A percentile compares a stretch with the other conserved stretches of the same genome.
Evolutionary conservation across 2,888 invertebrate species (phyloP).

Genomic region (Laothoe populi): DNA sequence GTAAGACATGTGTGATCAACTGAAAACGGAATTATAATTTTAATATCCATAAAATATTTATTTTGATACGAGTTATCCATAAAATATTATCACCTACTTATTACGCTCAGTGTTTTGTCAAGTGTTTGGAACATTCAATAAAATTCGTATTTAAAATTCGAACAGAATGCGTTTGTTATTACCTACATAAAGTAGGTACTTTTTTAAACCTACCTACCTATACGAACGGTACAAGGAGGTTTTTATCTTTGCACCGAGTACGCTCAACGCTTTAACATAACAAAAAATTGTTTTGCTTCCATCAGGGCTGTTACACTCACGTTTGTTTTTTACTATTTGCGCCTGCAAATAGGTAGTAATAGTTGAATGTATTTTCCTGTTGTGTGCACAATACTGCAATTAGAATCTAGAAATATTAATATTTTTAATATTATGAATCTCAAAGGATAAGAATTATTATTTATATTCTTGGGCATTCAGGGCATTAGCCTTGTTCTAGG

Average conservation of each 20-base stretch:
- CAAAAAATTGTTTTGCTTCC: constrained; percentile 47
- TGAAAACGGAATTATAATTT: background rate
- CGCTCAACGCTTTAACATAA: too few species aligned
- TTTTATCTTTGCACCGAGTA: constrained; percentile 1
- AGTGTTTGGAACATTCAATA: constrained; percentile 3
- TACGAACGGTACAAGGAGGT: background rate
- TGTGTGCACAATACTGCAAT: background rate
- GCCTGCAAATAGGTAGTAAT: background rate
- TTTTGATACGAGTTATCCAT: constrained; percentile 4
- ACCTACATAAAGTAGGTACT: background rate
- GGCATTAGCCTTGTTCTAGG: too few species aligned
- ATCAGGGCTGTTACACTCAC: constrained; percentile 24
- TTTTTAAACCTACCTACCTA: too few species aligned
- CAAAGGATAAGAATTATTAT: too few species aligned
- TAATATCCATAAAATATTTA: constrained; percentile 12
- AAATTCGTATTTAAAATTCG: background rate
- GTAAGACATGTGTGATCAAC: constrained; percentile 18
- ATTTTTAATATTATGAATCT: background rate
- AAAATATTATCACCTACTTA: constrained; percentile 14
- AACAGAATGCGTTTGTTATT: background rate
- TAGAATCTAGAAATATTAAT: background rate
- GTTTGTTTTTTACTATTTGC: constrained; percentile 15
- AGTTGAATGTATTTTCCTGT: constrained; percentile 7
- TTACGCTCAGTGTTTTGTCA: constrained; percentile 3
- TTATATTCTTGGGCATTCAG: too few species aligned